phyloP scores from a whole-genome alignment of 2,888 invertebrate genomes.

The Iselma pallidipennis region DNA sequence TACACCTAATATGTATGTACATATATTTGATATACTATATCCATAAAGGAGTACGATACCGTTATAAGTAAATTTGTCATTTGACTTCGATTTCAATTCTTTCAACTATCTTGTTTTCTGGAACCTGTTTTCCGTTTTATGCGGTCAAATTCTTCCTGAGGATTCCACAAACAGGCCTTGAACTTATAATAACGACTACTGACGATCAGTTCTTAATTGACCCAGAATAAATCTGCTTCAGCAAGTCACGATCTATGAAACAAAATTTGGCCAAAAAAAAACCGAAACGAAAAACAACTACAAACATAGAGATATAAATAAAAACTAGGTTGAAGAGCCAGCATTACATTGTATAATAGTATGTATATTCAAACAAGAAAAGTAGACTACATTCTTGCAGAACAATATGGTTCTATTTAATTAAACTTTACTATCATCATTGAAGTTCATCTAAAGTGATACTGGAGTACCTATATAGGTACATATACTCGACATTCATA shows the following conservation, averaged over 20 bases:
- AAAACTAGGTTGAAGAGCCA: not conserved
- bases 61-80: conserved; percentile 17
- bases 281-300: not conserved
- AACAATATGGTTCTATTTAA: not conserved
- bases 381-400: not conserved
- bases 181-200: conserved; percentile 4
- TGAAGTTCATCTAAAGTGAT: not conserved
- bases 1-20: not conserved
- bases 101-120: not conserved
- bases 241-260: not conserved
- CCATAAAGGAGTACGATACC: not conserved
- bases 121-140: conserved; percentile 12
- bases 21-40: too few relatives aligned
- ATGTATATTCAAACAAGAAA: not conserved
- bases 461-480: too few relatives aligned
- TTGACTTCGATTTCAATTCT: conserved; percentile 16
- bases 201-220: not conserved
- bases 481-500: too few relatives aligned
- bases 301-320: not conserved
- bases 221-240: not conserved
- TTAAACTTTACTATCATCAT: not conserved
- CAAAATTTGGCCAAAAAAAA: not conserved
- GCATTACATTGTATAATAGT: too few relatives aligned
- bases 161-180: conserved; percentile 11
- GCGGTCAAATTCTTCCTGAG: conserved; percentile 13